Evolutionary conservation across 1,140 invertebrate genomes (phyloP), one percentile per base, ranked within the genome.

Genomic region (Megalopta genalis): DNA sequence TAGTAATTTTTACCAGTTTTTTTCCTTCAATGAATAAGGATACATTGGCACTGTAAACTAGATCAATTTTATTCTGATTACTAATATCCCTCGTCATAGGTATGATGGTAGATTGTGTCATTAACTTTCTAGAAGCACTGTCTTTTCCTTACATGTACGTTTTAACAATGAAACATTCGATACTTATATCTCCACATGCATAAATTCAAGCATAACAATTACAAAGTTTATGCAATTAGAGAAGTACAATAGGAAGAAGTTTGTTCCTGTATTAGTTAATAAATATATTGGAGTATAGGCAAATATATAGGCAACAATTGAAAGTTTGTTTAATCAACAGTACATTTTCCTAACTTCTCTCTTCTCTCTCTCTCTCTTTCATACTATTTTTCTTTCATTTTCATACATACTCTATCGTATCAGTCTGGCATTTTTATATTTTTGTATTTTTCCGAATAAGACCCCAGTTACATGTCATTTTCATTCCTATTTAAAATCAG

Each of bases 401-500:
- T 57, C 83, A 67, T 59, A 59, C 77, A 71, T 37, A 75, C 77
- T 70, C 65, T 76, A 79, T 84, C 83, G 72, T 76, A 79, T 84
- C 83, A 76, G 67, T 72, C 66, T 84, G 72, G 67, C 52, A 12
- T 69, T 57, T 57, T 80, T 79, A 70, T 75, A 72, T 69, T 23
- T 63, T 60, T 37, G 60, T 49, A 16, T 49, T 60, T 37, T 65
- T 74, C 54, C 59, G 65, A 57, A 75, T 82, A 64, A 80, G 57
- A 86, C 25, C 77, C 70, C 69, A 57, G 54, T 81, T 80, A 83
- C 77, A 78, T 73, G 68, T 80, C 69, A 57, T 83, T 65, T 72
- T 82, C 76, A 68, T 82, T 65, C 52, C 84, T 86, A 86, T 64
- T 83, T 86, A 86, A 79, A 64, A 85, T 85, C 85, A 83, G 63